These are phyloP conservation scores for Leptarthrus brevirostris DNA, from an alignment of 2,888 invertebrate genomes.

Conservation along the genomic window DNA sequence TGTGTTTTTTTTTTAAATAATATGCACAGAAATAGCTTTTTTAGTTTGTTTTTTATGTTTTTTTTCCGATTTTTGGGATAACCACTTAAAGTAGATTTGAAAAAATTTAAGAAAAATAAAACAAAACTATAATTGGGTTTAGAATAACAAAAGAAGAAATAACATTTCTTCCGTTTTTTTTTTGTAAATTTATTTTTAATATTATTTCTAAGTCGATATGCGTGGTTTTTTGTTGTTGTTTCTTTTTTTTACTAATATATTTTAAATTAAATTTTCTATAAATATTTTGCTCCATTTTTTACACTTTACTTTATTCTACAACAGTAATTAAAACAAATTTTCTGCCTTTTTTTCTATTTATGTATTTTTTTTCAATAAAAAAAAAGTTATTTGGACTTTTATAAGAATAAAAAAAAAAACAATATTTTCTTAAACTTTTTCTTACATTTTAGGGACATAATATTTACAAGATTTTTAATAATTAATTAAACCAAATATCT, in stretches of 20 bases:
- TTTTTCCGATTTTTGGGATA: not conserved
- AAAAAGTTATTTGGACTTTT: not conserved
- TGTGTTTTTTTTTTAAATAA: no score
- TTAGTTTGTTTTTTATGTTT: not conserved
- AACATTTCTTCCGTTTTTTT: conserved; percentile 4
- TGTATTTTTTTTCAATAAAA: conserved; percentile 19
- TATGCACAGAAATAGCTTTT: conserved; percentile 41
- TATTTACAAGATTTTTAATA: not conserved
- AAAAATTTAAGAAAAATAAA: conserved; percentile 18
- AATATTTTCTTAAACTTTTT: not conserved
- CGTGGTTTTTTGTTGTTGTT: conserved; percentile 40
- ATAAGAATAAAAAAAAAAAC: not conserved
- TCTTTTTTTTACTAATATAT: conserved; percentile 5
- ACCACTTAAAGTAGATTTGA: not conserved
- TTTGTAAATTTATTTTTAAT: not conserved
- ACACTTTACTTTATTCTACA: conserved; percentile 38
- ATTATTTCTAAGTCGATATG: conserved; percentile 40
- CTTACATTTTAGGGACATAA: not conserved
- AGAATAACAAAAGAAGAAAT: conserved; percentile 32
- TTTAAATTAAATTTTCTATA: conserved; percentile 45
- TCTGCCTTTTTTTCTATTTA: not conserved
- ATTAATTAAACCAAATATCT: not conserved
- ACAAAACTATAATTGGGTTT: conserved; percentile 13
- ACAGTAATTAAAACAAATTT: conserved; percentile 14
- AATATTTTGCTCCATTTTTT: conserved; percentile 39